Conservation (phyloP, 1,140 invertebrate genomes). For the Littorina saxatilis region DNA sequence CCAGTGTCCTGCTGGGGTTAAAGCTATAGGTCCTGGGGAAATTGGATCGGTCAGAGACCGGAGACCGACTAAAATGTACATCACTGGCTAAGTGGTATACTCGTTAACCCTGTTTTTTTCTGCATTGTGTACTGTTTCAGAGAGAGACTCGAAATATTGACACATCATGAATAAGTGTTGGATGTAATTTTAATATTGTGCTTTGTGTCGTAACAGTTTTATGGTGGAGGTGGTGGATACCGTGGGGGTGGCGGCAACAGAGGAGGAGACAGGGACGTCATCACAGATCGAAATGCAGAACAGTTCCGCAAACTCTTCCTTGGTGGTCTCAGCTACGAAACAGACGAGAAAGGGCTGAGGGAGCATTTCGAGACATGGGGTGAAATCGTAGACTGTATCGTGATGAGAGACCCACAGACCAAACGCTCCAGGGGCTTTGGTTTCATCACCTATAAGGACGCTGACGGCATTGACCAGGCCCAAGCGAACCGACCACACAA, state of each 20-base stretch:
- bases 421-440: constrained; percentile 83
- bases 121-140: too few species aligned
- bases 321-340: constrained; percentile 80
- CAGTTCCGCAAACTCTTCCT: constrained; percentile 85
- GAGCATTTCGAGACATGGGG: constrained; percentile 98
- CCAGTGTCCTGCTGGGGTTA: too few species aligned
- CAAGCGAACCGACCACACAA: constrained; percentile 90
- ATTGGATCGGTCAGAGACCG: too few species aligned
- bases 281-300: constrained; percentile 53
- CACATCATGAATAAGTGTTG: too few species aligned
- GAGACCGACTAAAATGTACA: too few species aligned
- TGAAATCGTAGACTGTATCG: constrained; percentile 97
- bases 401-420: constrained; percentile 97
- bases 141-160: too few species aligned
- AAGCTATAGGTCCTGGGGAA: too few species aligned
- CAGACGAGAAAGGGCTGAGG: constrained; percentile 93
- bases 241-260: constrained; percentile 15
- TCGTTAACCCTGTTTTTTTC: too few species aligned
- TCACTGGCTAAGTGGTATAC: too few species aligned
- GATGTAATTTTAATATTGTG: too few species aligned
- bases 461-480: constrained; percentile 95
- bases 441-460: constrained; percentile 95
- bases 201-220: background rate
- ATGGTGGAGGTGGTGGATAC: constrained; percentile 35
- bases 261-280: constrained; percentile 33